These are phyloP conservation scores for Drosophila borealis DNA, from an alignment of 2,888 invertebrate species.

Conservation along the genomic window DNA sequence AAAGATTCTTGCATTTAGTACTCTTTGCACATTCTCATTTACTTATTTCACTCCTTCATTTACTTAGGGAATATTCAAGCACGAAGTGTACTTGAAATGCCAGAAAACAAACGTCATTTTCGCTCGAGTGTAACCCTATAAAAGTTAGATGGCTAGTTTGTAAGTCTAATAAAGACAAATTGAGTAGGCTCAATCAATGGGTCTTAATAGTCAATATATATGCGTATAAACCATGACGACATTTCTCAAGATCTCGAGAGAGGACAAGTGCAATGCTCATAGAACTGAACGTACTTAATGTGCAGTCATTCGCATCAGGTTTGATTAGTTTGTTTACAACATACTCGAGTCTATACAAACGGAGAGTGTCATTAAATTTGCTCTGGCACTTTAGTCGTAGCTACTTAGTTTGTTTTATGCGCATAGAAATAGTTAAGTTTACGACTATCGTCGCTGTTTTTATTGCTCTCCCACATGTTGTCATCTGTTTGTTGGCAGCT, in stretches of 20 bases:
- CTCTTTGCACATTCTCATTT: no score
- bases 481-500: constrained; percentile 33
- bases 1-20: no score
- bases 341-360: neutral
- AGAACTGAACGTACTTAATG: neutral
- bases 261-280: neutral
- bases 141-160: neutral
- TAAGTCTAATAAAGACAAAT: constrained; percentile 2
- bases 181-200: constrained; percentile 3
- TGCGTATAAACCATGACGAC: neutral
- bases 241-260: neutral
- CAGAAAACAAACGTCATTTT: no score
- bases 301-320: constrained; percentile 7
- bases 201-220: neutral
- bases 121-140: neutral
- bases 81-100: no score
- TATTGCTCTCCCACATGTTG: constrained; percentile 45
- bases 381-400: constrained; percentile 1
- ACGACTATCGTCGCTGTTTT: constrained; percentile 30
- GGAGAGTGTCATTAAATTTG: constrained; percentile 26
- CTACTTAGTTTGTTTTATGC: constrained; percentile 38
- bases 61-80: no score
- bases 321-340: constrained; percentile 41
- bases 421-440: constrained; percentile 33
- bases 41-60: no score